Base-by-base conservation (phyloP, 64 coral and sea anemone species). In the Orbicella faveolata region DNA sequence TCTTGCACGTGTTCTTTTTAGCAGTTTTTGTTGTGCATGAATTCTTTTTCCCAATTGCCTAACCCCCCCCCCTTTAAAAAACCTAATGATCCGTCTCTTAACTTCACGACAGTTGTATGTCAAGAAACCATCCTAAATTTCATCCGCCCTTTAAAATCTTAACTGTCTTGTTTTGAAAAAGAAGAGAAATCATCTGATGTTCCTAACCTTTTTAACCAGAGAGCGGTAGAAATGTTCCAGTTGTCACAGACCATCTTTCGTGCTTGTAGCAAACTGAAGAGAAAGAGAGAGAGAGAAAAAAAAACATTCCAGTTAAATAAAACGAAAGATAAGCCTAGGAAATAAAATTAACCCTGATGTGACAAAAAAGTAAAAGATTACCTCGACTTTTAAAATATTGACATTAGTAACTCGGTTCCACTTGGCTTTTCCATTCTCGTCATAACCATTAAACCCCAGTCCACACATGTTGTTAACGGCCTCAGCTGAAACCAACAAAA, bases 401-500 rank as follows among this genome's bases (percentile, higher is more conserved):
- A 75, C 88, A 81, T 89, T 87, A 0, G 86, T 62, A 4, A 96
- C 30, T 52, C 79, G 86, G 34, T 96, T 75, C 90, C 94, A 93
- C 10, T 66, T 55, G 36, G 81, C 17, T 20, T 66, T 93, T 23
- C 91, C 91, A 51, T 72, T 77, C 36, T 93, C 81, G 37, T 93
- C 91, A 70, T 83, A 96, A 8, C 94, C 94, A 83, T 83, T 88
- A 20, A 96, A 96, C 18, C 94, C 94, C 57, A 96, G 23, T 75
- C 94, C 94, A 78, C 51, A 79, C 20, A 96, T 37, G 39, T 90
- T 74, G 81, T 93, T 96, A 41, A 80, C 85, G 55, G 91, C 89
- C 62, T 96, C 94, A n/a, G 80, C 94, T 96, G 52, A 61, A 82
- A 87, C 11, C 20, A 36, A 17, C 19, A 53, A 1, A 21, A 44